Percentiles rank a stretch among this genome's conserved stretches.
phyloP scores from a whole-genome alignment of 2,888 invertebrate species.

The Rhopalosiphum nymphaeae region DNA sequence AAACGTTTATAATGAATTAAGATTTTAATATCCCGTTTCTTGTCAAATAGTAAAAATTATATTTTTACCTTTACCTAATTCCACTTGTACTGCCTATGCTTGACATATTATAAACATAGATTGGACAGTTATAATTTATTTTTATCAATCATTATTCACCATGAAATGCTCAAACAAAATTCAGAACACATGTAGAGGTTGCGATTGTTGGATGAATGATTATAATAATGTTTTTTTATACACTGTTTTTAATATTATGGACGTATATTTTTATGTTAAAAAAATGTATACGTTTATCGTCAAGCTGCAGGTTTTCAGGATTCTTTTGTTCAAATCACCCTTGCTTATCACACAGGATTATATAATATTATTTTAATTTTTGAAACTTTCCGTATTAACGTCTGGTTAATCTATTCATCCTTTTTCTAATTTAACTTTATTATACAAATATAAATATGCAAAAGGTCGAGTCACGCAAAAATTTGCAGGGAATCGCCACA shows the following conservation, averaged over 20 bases:
- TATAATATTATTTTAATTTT: conserved; percentile 1
- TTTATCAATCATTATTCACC: neutral
- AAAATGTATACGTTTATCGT: neutral
- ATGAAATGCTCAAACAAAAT: neutral
- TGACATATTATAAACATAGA: neutral
- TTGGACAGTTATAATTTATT: neutral
- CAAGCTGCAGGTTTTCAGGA: neutral
- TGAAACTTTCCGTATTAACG: neutral
- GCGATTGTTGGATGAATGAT: neutral
- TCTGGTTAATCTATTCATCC: neutral
- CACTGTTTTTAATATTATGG: neutral
- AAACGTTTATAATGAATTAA: neutral
- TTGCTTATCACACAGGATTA: neutral
- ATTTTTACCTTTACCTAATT: neutral
- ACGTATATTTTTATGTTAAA: neutral
- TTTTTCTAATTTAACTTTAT: conserved; percentile 22
- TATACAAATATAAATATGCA: conserved; percentile 24
- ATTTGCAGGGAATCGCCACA: neutral
- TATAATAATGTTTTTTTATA: neutral
- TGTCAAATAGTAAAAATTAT: neutral
- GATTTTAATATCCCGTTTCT: neutral
- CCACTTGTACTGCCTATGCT: neutral
- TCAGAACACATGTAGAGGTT: neutral
- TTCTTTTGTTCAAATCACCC: neutral
- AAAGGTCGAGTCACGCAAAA: neutral